Evolutionary conservation across 2,888 invertebrate species (phyloP), one percentile per base, ranked within the genome.

Genomic region (Desoria tigrina): DNA sequence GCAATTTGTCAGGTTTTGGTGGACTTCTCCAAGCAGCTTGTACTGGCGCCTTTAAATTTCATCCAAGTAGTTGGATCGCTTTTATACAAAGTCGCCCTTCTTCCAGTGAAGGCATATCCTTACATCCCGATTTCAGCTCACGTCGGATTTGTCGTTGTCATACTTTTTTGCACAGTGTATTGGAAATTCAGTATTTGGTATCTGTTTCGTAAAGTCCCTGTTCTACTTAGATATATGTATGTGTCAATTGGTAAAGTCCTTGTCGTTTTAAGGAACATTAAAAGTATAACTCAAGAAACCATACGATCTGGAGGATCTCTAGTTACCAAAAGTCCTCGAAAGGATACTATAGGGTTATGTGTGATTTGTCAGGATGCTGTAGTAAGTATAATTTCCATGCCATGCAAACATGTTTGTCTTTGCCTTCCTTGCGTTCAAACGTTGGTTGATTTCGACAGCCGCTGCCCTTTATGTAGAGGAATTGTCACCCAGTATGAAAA

Each of bases 361-460:
- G 73, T 76, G 9, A 60, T 76, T 42, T 76, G 76, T 53, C 67
- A 68, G 42, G 71, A 70, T 32, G 66, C 66, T 16, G 61, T 63
- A 7, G 73, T 74, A 3, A 27, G 61, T 7, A 74, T 50, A 42
- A 61, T 76, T 50, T 69, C 73, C 2, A 62, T 68, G 42, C 76
- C 76, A 2, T 76, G 76, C 24, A 73, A 68, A 39, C 76, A 76
- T 57, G 65, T 74, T 2, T 74, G 76, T 45, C 57, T 76, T 1
- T 76, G 76, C 53, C 61, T 65, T 26, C 45, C 45, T 1, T 76
- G 76, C 56, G 72, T 73, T 18, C 39, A 66, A 16, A 50, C 53
- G 1, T 26, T 74, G 1, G 55, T 72, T 7, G 60, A 68, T 42
- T 62, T 64, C 59, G 74, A 74, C 56, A 68, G 65, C 42, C 65